These are phyloP conservation scores for Ferrisia virgata DNA, from an alignment of 2,888 invertebrate genomes.

Conservation along the genomic window DNA sequence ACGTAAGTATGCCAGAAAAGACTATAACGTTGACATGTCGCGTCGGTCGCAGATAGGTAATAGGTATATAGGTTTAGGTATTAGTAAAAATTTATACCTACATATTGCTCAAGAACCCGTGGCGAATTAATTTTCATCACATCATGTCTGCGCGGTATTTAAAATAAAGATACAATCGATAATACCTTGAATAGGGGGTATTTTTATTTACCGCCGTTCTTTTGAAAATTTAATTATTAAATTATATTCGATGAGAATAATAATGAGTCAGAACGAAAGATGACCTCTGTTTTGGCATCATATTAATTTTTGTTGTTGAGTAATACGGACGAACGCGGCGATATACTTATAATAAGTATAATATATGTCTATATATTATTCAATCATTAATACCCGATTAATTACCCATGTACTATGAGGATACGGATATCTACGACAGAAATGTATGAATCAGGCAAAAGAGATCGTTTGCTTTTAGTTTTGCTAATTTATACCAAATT, in stretches of 20 bases:
- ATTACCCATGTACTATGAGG: too few species aligned
- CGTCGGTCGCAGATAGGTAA: too few species aligned
- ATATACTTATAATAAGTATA: too few species aligned
- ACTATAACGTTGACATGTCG: too few species aligned
- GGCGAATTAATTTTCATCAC: conserved; percentile 25
- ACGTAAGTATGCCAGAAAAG: too few species aligned
- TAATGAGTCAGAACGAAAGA: neutral
- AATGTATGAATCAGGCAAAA: too few species aligned
- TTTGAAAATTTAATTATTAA: conserved; percentile 24
- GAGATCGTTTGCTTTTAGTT: too few species aligned
- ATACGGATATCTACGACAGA: too few species aligned
- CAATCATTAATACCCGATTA: too few species aligned
- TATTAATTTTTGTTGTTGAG: neutral
- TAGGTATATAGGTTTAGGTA: too few species aligned
- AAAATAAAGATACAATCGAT: conserved; percentile 12
- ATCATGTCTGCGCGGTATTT: neutral
- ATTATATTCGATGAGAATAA: neutral
- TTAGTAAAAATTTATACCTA: neutral
- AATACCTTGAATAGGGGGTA: neutral
- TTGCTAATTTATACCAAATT: too few species aligned
- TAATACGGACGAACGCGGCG: neutral
- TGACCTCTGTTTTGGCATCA: neutral
- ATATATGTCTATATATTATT: too few species aligned
- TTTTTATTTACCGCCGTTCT: neutral
- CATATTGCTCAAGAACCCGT: neutral